Conservation (phyloP, 2,797 vertebrate genomes). For the Mycteria americana region DNA sequence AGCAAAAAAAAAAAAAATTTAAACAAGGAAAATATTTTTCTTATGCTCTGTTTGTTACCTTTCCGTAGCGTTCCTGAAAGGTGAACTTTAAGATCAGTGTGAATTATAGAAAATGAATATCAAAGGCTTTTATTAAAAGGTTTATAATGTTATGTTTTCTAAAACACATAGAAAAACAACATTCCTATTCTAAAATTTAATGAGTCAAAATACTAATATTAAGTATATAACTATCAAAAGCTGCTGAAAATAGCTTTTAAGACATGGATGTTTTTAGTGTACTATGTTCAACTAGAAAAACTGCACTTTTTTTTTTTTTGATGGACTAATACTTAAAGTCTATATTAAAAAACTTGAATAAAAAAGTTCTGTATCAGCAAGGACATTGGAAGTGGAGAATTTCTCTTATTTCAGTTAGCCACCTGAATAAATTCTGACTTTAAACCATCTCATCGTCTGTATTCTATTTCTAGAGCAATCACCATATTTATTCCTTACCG, state of each 20-base stretch:
- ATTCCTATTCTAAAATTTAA: neutral
- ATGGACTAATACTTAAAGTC: neutral
- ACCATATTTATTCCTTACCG: neutral
- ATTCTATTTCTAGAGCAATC: neutral
- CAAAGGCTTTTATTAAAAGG: neutral
- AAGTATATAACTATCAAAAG: neutral
- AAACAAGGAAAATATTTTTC: neutral
- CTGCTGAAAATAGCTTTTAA: neutral
- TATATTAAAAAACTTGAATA: neutral
- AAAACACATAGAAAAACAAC: neutral
- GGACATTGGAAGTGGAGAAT: neutral
- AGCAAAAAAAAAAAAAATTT: neutral
- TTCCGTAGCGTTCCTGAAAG: neutral
- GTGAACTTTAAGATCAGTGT: neutral
- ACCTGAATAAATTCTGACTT: neutral
- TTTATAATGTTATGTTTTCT: neutral
- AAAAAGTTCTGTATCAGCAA: neutral
- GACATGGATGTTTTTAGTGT: neutral
- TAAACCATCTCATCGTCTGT: neutral
- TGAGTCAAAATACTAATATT: neutral
- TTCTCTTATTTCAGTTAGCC: neutral
- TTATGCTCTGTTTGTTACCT: neutral
- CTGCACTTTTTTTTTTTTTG: too few relatives aligned
- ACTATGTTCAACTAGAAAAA: neutral
- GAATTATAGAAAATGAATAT: neutral